These are phyloP conservation scores for Brevimyrus niger DNA, from an alignment of 2,113 vertebrate species.

Conservation along the genomic window DNA sequence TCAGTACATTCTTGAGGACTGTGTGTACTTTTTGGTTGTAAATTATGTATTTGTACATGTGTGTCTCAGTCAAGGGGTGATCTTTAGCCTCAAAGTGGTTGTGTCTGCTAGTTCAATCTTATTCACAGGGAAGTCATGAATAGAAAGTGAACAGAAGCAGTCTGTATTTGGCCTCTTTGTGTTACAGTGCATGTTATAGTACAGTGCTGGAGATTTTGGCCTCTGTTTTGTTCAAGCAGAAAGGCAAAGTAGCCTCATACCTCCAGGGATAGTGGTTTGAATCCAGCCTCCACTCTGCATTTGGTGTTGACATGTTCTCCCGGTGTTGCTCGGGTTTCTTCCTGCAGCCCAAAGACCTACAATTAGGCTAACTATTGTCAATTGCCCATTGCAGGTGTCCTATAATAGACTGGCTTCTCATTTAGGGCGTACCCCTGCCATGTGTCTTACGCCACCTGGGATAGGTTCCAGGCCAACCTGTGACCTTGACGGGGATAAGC, in stretches of 20 bases:
- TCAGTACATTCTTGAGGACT: neutral
- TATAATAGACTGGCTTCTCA: neutral
- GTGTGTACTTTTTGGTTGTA: neutral
- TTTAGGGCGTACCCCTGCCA: neutral
- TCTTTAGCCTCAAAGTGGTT: neutral
- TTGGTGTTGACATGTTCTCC: neutral
- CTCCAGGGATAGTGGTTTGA: neutral
- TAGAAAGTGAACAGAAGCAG: neutral
- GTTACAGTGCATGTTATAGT: neutral
- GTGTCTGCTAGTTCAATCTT: neutral
- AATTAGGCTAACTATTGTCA: neutral
- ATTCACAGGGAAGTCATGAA: neutral
- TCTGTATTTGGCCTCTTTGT: neutral
- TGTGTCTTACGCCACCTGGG: neutral
- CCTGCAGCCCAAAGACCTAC: neutral
- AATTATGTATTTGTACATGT: neutral
- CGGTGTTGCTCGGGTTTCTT: neutral
- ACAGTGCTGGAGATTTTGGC: neutral
- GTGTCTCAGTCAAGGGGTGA: neutral
- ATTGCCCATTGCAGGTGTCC: neutral
- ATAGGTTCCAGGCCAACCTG: neutral
- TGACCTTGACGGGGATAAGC: neutral
- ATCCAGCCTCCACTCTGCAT: neutral
- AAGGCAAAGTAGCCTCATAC: neutral
- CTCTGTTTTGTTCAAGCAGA: neutral